Conservation (phyloP, 2,888 invertebrate genomes). For the Leuctra nigra region DNA sequence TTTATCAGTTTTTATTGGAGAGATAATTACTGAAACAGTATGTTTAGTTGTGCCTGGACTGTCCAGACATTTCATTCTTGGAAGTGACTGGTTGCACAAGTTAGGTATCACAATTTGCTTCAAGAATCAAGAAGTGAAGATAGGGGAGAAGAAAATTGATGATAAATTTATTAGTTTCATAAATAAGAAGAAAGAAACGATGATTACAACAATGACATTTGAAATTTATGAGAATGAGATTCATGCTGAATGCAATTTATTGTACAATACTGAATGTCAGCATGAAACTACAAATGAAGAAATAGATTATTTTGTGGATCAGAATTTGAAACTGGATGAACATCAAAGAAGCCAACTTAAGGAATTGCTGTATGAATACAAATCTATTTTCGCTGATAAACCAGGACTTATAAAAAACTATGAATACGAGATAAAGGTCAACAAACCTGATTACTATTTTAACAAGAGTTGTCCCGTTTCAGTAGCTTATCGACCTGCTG, state of each 20-base stretch:
- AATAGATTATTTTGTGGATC: too few relatives aligned
- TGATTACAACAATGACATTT: too few relatives aligned
- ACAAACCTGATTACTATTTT: slow-evolving; percentile 29
- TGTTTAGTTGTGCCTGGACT: not conserved
- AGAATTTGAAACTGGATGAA: not conserved
- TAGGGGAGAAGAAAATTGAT: not conserved
- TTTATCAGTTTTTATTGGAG: not conserved
- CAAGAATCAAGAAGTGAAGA: too few relatives aligned
- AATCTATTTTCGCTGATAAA: not conserved
- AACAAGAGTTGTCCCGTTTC: slow-evolving; percentile 34
- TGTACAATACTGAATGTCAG: too few relatives aligned
- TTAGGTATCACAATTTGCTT: too few relatives aligned
- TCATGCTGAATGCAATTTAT: too few relatives aligned
- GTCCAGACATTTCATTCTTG: not conserved
- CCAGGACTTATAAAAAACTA: slow-evolving; percentile 20
- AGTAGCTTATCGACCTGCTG: slow-evolving; percentile 30
- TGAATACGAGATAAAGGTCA: slow-evolving; percentile 31
- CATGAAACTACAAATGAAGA: too few relatives aligned
- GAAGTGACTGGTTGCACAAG: slow-evolving; percentile 1
- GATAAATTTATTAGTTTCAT: too few relatives aligned
- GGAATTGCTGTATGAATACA: not conserved
- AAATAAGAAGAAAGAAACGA: too few relatives aligned
- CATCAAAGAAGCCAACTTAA: not conserved
- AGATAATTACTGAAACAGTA: not conserved
- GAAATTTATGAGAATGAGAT: too few relatives aligned